A percentile compares a stretch with the other conserved stretches of the same genome.
Evolutionary conservation across 2,888 invertebrate species (phyloP).

Genomic region (Gymnosoma rotundatum): DNA sequence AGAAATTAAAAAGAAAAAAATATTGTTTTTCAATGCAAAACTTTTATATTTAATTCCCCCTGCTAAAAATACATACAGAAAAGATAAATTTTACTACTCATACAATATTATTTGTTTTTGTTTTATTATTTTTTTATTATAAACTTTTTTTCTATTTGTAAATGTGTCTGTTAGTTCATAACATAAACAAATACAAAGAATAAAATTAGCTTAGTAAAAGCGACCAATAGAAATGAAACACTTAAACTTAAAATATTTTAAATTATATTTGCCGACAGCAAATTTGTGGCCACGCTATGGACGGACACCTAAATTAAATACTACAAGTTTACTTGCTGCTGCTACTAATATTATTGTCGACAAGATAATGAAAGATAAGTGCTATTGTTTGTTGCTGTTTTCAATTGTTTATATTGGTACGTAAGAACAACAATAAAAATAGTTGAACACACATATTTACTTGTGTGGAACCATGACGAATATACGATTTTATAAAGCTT

Average conservation of each 20-base stretch:
- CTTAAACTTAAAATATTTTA: constrained; percentile 66
- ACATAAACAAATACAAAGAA: constrained; percentile 40
- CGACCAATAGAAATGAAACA: constrained; percentile 67
- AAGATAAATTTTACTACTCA: neutral
- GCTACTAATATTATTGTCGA: constrained; percentile 30
- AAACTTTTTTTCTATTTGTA: too few relatives aligned
- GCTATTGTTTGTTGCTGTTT: constrained; percentile 43
- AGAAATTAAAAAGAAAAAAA: neutral
- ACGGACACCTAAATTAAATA: constrained; percentile 45
- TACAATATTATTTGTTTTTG: neutral
- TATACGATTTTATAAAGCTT: constrained; percentile 22
- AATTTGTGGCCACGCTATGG: constrained; percentile 7
- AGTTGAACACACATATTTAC: constrained; percentile 33
- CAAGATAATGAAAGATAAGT: constrained; percentile 69
- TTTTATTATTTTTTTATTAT: neutral
- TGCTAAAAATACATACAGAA: neutral
- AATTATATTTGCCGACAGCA: constrained; percentile 29
- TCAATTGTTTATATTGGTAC: constrained; percentile 37
- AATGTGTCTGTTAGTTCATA: constrained; percentile 43
- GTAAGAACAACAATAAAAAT: neutral
- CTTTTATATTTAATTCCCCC: neutral
- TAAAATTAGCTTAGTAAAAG: neutral
- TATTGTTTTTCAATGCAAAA: neutral
- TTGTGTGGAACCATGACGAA: constrained; percentile 52
- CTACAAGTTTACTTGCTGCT: constrained; percentile 30